Evolutionary conservation across 2,113 vertebrate species (phyloP).

Genomic region (Hippolais icterina): DNA sequence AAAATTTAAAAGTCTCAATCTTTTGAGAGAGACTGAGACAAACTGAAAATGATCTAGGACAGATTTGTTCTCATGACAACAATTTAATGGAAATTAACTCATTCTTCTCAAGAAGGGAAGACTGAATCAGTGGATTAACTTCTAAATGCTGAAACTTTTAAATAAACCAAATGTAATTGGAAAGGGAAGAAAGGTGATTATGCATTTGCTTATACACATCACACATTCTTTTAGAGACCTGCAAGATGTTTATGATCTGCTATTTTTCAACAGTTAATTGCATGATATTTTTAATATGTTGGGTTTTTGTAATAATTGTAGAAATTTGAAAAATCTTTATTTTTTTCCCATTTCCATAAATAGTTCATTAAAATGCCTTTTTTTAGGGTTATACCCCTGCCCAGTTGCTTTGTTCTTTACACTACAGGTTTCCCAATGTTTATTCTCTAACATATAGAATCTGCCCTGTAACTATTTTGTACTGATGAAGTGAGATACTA

Average conservation of each 20-base stretch:
- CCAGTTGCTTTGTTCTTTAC: neutral
- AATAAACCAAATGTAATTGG: neutral
- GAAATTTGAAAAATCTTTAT: neutral
- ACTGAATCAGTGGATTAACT: neutral
- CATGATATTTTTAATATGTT: neutral
- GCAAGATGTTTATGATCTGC: neutral
- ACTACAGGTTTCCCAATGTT: neutral
- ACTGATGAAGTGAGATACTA: neutral
- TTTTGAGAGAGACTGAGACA: neutral
- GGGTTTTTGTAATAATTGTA: neutral
- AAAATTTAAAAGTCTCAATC: neutral
- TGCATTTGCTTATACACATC: neutral
- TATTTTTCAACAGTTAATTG: neutral
- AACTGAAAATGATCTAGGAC: neutral
- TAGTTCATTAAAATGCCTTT: neutral
- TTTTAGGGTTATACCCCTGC: neutral
- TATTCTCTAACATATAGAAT: neutral
- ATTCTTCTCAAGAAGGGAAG: neutral
- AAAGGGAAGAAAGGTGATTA: neutral
- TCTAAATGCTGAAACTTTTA: neutral
- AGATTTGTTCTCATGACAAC: slow-evolving; percentile 17
- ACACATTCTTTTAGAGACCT: neutral
- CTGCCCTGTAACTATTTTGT: neutral
- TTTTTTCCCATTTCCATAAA: neutral
- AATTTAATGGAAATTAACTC: neutral